Base-by-base conservation (phyloP, 2,113 vertebrate genomes). In the Ceratotherium simum region DNA sequence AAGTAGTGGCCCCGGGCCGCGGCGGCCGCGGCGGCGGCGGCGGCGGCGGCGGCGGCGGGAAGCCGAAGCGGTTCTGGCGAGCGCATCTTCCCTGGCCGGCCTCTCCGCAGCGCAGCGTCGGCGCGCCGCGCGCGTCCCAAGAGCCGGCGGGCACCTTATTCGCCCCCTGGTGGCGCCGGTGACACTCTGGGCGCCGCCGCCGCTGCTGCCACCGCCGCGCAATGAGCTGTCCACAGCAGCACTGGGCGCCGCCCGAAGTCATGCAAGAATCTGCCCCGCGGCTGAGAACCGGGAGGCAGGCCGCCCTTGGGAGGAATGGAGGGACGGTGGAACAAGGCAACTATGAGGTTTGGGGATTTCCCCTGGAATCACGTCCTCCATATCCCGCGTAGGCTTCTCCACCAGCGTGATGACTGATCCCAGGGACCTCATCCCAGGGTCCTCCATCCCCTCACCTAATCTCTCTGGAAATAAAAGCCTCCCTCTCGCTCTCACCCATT, bases 221-320 rank as follows among this genome's bases (percentile, higher is more conserved):
- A 86, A 75, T 98, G 97, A 98, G 97, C 97, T 98, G 97, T 98
- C 98, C 98, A 96, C 88, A 94, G 96, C 95, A 98, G 98, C 98
- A 98, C 97, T 92, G 94, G 87, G 86, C 67, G 29, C 91, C 79
- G 46, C 89, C 64, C 14, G 65, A 95, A 82, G 91, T 87, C 96
- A 90, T 62, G 9, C 36, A 80, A 51, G 33, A 75, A 58, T 67
- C 67, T 76, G 64, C 51, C 54, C 9, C 2, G 33, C 21, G 85
- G 21, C 78, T 69, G 73, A 56, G 62, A 92, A 79, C 20, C 29
- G 16, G 67, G 67, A 88, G 72, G 42, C 88, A 82, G 29, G 79
- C 31, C 1, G 73, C 18, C 20, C 60, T 42, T 12, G 60, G 81
- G 23, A 81, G 64, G 51, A 29, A 65, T 29, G 25, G 70, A 29